A percentile compares a stretch with the other conserved stretches of the same genome.
Evolutionary conservation across 2,888 invertebrate genomes (phyloP).

Genomic region (Pyrgus malvae): DNA sequence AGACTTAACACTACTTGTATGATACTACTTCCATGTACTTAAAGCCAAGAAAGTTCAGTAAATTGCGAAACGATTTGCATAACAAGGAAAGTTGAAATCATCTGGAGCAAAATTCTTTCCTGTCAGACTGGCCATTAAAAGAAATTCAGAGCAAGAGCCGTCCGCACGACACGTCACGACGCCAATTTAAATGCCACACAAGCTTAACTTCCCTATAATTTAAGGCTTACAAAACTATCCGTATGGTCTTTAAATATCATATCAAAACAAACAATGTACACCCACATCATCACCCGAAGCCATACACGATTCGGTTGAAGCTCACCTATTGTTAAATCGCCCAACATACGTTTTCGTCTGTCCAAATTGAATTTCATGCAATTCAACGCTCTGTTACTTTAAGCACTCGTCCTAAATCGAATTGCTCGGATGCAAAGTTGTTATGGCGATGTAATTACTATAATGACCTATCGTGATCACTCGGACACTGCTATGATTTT

Average conservation of each 20-base stretch:
- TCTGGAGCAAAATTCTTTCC: slow-evolving; percentile 27
- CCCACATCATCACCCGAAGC: slow-evolving; percentile 65
- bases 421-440: slow-evolving; percentile 14
- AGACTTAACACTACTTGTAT: too few species aligned
- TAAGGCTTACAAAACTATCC: slow-evolving; percentile 45
- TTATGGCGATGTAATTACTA: slow-evolving; percentile 64
- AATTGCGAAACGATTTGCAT: slow-evolving; percentile 25
- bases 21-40: too few species aligned
- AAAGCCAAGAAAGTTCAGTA: slow-evolving; percentile 4
- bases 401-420: slow-evolving; percentile 19
- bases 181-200: slow-evolving; percentile 52
- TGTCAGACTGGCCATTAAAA: slow-evolving; percentile 21
- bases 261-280: slow-evolving; percentile 66
- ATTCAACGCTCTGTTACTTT: slow-evolving; percentile 39
- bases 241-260: slow-evolving; percentile 53
- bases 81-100: slow-evolving; percentile 28
- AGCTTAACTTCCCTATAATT: slow-evolving; percentile 51
- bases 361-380: slow-evolving; percentile 34
- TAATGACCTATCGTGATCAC: slow-evolving; percentile 72
- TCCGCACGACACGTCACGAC: slow-evolving; percentile 34
- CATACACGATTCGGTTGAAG: slow-evolving; percentile 67
- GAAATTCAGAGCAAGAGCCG: slow-evolving; percentile 28
- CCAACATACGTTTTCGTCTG: slow-evolving; percentile 44
- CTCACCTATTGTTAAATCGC: slow-evolving; percentile 68
- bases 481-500: slow-evolving; percentile 72